Evolutionary conservation across 2,113 vertebrate genomes (phyloP), one percentile per base, ranked within the genome.

Genomic region (Syngnathus typhle): DNA sequence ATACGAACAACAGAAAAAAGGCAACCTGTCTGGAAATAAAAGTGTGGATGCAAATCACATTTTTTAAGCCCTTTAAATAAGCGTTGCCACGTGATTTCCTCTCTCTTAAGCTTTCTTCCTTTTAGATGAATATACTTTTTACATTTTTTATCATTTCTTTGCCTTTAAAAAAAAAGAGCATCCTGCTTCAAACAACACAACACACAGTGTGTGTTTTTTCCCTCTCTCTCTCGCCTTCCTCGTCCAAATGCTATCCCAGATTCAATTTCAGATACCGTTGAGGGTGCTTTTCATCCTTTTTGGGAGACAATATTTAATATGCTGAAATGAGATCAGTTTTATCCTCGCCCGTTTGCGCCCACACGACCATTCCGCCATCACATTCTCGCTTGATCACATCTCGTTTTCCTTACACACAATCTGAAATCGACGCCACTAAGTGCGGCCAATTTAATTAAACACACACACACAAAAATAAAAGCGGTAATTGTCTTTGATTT

Each of bases 191-290:
- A 96, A 95, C 93, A 93, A 91, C 92, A 91, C 93, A 92, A 92
- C 92, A 32, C 49, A 52, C 19, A 21, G 19, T 88, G 91, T 92
- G 76, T 93, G 93, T 91, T 88, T 87, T 90, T 73, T 90, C 72
- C 92, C 91, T 79, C 92, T 93, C 91, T 88, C 86, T 90, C 89
- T 71, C 89, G 71, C 92, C 12, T 49, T 88, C 27, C 90, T 91
- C 92, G 92, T 96, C 93, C 93, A 67, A 95, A 95, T 95, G 92
- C 89, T 94, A 93, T 94, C 94, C 95, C 91, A 95, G 96, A 98
- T 98, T 94, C 94, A 99, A 98, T 99, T 98, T 98, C 90, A 98
- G 96, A 98, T 98, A 92, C 38, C 95, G 91, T 91, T 55, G 70
- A 67, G 80, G 91, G 87, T 91, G 93, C 92, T 91, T 93, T 36